These are phyloP conservation scores for Drosophila lacicola DNA, from an alignment of 2,888 invertebrate species.

Conservation along the genomic window DNA sequence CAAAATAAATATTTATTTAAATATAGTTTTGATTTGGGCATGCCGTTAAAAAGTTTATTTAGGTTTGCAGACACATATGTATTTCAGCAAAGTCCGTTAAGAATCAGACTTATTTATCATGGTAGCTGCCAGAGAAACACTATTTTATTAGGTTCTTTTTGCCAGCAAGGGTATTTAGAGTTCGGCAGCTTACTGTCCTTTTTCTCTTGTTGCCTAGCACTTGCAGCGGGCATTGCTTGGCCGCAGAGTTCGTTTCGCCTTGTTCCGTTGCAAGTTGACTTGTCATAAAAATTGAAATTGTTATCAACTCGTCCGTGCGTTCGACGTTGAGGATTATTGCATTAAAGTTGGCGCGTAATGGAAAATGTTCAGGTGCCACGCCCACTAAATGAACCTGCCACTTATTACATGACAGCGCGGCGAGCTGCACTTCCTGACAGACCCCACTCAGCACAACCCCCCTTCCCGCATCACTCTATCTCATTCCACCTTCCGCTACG, in stretches of 20 bases:
- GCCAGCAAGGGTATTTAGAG: constrained; percentile 5
- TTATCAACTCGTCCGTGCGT: constrained; percentile 81
- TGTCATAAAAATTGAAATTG: constrained; percentile 81
- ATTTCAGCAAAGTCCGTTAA: too few species aligned
- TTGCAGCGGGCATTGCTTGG: constrained; percentile 21
- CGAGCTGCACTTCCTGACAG: constrained; percentile 42
- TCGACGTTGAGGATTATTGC: constrained; percentile 77
- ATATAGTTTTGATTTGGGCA: too few species aligned
- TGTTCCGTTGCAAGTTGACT: constrained; percentile 66
- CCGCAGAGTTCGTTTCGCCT: constrained; percentile 54
- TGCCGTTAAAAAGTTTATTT: too few species aligned
- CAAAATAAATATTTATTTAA: too few species aligned
- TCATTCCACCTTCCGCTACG: constrained; percentile 19
- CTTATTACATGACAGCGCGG: constrained; percentile 54
- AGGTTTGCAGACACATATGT: too few species aligned
- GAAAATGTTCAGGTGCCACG: constrained; percentile 59
- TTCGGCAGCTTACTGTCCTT: not conserved
- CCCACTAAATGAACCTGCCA: constrained; percentile 40
- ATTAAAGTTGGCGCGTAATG: constrained; percentile 73
- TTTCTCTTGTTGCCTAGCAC: constrained; percentile 4
- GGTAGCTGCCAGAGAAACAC: not conserved
- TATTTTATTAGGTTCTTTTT: not conserved
- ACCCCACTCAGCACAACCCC: not conserved
- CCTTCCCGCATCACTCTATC: not conserved
- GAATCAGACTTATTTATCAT: not conserved